These are phyloP conservation scores for Nomada lathburiana DNA, from an alignment of 2,888 invertebrate genomes.

Conservation along the genomic window DNA sequence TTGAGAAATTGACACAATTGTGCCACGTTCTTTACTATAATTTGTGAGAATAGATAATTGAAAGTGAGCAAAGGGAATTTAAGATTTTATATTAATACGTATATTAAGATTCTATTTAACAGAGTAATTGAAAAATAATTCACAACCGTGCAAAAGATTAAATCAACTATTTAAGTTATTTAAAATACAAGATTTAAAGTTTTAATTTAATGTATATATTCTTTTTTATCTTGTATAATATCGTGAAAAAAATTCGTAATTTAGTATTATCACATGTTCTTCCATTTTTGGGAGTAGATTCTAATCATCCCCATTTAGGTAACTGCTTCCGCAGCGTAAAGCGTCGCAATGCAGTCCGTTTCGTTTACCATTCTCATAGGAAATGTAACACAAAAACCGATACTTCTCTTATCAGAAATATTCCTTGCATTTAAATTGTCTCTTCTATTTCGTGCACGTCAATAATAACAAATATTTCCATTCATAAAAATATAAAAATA, in stretches of 20 bases:
- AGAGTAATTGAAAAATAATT: neutral
- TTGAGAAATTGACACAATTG: too few relatives aligned
- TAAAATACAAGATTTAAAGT: neutral
- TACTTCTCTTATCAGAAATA: neutral
- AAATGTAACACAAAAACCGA: neutral
- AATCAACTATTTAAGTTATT: neutral
- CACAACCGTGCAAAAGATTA: neutral
- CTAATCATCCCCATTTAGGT: slow-evolving; percentile 2
- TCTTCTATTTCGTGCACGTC: too few relatives aligned
- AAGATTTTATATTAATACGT: neutral
- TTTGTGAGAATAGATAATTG: neutral
- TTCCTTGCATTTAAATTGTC: neutral
- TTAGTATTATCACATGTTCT: neutral
- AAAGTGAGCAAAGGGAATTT: neutral
- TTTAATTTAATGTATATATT: neutral
- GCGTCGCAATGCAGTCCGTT: slow-evolving; percentile 54
- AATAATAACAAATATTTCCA: neutral
- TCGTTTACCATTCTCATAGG: slow-evolving; percentile 8
- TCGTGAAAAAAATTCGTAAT: neutral
- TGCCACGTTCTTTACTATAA: too few relatives aligned
- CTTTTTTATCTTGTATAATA: neutral
- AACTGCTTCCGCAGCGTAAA: neutral
- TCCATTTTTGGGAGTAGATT: neutral
- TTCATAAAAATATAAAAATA: neutral
- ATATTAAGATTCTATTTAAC: neutral